Conservation (phyloP, 2,797 vertebrate genomes). For the Sebastes nivosus region DNA sequence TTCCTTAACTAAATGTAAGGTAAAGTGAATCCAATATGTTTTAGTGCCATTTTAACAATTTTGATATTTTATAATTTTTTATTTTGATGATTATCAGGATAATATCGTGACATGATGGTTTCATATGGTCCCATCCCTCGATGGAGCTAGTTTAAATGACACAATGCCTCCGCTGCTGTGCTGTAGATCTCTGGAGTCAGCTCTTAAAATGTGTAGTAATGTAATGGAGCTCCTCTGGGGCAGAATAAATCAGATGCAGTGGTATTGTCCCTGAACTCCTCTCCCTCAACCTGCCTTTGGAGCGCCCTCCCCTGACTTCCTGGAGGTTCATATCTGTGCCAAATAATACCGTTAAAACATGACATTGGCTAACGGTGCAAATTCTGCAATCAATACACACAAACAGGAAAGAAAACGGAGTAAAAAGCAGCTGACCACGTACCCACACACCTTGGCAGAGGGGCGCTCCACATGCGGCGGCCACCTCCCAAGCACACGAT, state of each 20-base stretch:
- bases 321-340: neutral
- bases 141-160: conserved; percentile 5
- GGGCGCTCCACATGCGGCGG: conserved; percentile 97
- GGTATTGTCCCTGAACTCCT: neutral
- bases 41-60: neutral
- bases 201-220: conserved; percentile 13
- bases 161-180: neutral
- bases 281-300: conserved; percentile 1
- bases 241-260: neutral
- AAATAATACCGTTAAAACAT: conserved; percentile 6
- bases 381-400: conserved; percentile 7
- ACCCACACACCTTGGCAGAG: conserved; percentile 99
- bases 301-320: neutral
- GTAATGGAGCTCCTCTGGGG: conserved; percentile 13
- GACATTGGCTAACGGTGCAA: neutral
- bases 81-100: neutral
- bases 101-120: neutral
- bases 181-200: conserved; percentile 1
- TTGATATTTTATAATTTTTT: no score
- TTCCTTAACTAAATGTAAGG: neutral
- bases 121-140: neutral
- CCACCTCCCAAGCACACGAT: conserved; percentile 96
- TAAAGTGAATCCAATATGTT: neutral
- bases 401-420: conserved; percentile 70
- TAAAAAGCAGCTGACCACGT: conserved; percentile 98